These are phyloP conservation scores for Pseudomyrmex sp. DNA, from an alignment of 1,140 invertebrate species.

Conservation along the genomic window DNA sequence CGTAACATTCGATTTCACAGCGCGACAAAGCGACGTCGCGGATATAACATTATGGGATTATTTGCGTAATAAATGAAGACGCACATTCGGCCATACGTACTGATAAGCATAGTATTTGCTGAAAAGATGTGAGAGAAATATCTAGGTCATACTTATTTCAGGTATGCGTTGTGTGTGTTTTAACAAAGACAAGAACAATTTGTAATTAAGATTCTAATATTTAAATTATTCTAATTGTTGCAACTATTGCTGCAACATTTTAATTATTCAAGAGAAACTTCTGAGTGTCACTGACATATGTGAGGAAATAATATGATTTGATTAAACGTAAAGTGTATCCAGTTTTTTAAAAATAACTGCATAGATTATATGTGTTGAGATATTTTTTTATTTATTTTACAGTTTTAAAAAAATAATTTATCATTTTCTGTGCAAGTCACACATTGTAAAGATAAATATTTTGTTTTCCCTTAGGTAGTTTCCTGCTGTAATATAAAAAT, in stretches of 20 bases:
- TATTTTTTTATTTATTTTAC: too few species aligned
- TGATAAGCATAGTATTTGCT: neutral
- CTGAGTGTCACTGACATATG: too few species aligned
- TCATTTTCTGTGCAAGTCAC: neutral
- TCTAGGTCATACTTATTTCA: constrained; percentile 30
- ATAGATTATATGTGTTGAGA: neutral
- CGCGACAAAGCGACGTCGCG: neutral
- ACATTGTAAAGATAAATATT: neutral
- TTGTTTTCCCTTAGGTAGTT: constrained; percentile 50
- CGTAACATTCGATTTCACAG: too few species aligned
- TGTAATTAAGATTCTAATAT: neutral
- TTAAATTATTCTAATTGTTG: neutral
- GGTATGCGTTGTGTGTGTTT: too few species aligned
- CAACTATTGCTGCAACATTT: neutral
- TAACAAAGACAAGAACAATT: too few species aligned
- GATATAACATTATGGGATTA: neutral
- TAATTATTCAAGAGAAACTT: neutral
- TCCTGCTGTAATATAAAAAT: constrained; percentile 58
- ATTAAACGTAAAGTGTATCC: neutral
- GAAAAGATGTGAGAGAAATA: constrained; percentile 18
- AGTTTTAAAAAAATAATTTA: too few species aligned
- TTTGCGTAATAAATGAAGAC: too few species aligned
- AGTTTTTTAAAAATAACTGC: constrained; percentile 6
- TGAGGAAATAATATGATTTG: too few species aligned
- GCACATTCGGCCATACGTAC: too few species aligned